Conservation (phyloP, 1,140 invertebrate genomes). For the Zaprionus nigranus region DNA sequence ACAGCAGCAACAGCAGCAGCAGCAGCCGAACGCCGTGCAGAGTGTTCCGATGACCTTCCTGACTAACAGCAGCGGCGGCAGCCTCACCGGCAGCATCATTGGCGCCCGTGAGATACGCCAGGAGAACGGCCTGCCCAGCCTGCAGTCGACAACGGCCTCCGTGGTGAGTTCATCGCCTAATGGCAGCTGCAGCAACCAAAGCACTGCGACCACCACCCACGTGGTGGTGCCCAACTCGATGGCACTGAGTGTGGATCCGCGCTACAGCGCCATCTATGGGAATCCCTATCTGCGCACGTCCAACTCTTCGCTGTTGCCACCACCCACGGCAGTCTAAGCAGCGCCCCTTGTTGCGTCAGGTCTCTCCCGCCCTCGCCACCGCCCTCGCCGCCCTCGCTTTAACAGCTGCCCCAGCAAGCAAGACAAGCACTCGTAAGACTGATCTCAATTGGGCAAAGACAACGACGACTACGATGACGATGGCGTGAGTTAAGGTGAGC, state of each 20-base stretch:
- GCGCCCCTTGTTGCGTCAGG: too few species aligned
- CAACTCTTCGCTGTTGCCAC: conserved; percentile 85
- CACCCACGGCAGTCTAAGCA: conserved; percentile 77
- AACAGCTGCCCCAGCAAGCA: conserved; percentile 13
- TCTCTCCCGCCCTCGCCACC: not conserved
- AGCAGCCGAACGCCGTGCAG: conserved; percentile 47
- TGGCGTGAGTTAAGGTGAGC: not conserved
- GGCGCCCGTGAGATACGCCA: conserved; percentile 78
- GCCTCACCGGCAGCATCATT: conserved; percentile 81
- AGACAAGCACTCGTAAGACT: conserved; percentile 49
- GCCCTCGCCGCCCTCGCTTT: not conserved
- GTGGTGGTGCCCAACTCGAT: conserved; percentile 72
- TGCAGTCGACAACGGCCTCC: conserved; percentile 80
- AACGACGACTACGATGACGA: not conserved
- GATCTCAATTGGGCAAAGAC: conserved; percentile 49
- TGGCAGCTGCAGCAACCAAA: conserved; percentile 82
- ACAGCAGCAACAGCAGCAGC: conserved; percentile 47
- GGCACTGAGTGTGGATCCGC: conserved; percentile 90
- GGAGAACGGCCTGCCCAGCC: conserved; percentile 79
- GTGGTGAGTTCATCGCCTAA: conserved; percentile 83
- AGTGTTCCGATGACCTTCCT: conserved; percentile 80
- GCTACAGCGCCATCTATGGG: conserved; percentile 94
- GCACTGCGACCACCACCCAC: conserved; percentile 73
- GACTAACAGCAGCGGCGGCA: conserved; percentile 74
- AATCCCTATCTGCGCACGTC: conserved; percentile 92